These are phyloP conservation scores for Hemistola chrysoprasaria DNA, from an alignment of 2,888 invertebrate genomes.

Conservation along the genomic window DNA sequence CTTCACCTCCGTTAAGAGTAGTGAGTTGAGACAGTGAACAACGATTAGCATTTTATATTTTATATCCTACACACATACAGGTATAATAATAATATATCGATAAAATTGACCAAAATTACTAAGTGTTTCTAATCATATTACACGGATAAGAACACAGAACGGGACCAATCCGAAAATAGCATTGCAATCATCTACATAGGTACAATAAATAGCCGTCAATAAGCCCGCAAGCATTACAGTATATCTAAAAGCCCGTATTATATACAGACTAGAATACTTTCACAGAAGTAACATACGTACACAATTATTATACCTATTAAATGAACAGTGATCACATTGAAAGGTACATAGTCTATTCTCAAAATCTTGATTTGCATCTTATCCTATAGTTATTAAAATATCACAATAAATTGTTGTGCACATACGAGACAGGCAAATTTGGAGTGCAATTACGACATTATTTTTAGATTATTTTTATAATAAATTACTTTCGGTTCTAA, in stretches of 20 bases:
- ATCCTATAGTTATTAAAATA: slow-evolving; percentile 80
- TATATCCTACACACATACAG: slow-evolving; percentile 61
- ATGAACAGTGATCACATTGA: slow-evolving; percentile 70
- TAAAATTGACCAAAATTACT: slow-evolving; percentile 75
- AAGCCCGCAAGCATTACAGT: slow-evolving; percentile 48
- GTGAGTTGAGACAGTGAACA: slow-evolving; percentile 48
- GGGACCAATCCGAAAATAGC: slow-evolving; percentile 20
- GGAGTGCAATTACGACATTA: slow-evolving; percentile 80
- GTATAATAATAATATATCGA: slow-evolving; percentile 48
- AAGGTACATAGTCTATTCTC: slow-evolving; percentile 72
- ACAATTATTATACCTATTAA: slow-evolving; percentile 49
- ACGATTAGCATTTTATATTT: slow-evolving; percentile 52
- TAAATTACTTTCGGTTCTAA: slow-evolving; percentile 55
- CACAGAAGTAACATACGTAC: slow-evolving; percentile 41
- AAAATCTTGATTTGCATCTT: slow-evolving; percentile 75
- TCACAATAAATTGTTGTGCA: slow-evolving; percentile 83
- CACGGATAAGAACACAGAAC: slow-evolving; percentile 16
- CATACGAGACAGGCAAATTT: slow-evolving; percentile 82
- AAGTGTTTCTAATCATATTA: slow-evolving; percentile 49
- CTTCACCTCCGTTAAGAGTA: slow-evolving; percentile 26
- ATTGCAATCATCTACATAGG: slow-evolving; percentile 35
- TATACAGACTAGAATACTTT: slow-evolving; percentile 54
- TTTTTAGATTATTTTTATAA: slow-evolving; percentile 60
- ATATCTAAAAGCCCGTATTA: slow-evolving; percentile 51
- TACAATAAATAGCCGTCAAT: slow-evolving; percentile 37